These are phyloP conservation scores for Pseudomyrmex flavicornis DNA, from an alignment of 1,140 invertebrate species.

Conservation along the genomic window DNA sequence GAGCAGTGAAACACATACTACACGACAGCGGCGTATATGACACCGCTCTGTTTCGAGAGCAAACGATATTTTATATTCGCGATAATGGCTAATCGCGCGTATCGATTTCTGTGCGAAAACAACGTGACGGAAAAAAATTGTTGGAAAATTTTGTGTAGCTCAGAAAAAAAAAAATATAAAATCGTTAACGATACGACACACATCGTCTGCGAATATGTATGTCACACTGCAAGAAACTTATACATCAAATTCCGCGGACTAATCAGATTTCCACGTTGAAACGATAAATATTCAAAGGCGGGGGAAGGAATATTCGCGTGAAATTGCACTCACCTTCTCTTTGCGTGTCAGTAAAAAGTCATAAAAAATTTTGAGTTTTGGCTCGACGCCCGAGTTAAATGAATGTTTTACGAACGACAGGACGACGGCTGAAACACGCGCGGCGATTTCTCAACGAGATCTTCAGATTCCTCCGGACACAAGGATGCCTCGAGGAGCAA, in stretches of 20 bases:
- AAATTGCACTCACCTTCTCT: neutral
- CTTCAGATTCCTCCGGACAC: neutral
- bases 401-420: constrained; percentile 18
- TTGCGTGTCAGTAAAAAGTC: neutral
- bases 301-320: neutral
- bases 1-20: neutral
- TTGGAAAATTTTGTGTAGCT: neutral
- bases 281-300: constrained; percentile 1
- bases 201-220: neutral
- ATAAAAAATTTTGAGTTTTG: constrained; percentile 35
- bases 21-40: neutral
- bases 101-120: neutral
- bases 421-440: neutral
- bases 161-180: neutral
- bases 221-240: too few species aligned
- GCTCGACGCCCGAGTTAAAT: neutral
- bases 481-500: neutral
- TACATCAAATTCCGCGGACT: too few species aligned
- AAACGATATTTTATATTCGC: constrained; percentile 9
- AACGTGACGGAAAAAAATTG: neutral
- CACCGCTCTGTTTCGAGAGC: too few species aligned
- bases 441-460: neutral
- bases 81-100: constrained; percentile 24
- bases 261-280: too few species aligned
- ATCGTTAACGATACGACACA: neutral